A percentile compares a stretch with the other conserved stretches of the same genome.
Evolutionary conservation across 2,113 vertebrate species (phyloP).

Genomic region (Stegastes partitus): DNA sequence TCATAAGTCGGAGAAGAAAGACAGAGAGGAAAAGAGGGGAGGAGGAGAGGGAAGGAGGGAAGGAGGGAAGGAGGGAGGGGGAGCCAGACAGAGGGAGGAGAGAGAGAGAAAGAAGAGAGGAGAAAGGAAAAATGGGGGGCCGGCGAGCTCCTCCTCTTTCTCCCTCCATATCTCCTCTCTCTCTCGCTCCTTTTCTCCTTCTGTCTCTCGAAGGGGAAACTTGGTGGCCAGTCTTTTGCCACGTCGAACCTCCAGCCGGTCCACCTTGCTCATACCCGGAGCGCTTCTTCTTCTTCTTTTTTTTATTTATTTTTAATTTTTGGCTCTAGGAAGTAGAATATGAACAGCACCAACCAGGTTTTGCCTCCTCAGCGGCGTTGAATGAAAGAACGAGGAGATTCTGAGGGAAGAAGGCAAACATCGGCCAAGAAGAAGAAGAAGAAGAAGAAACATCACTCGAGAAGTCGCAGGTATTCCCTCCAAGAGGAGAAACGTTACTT

Average conservation of each 20-base stretch:
- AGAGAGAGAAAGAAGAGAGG: constrained; percentile 58
- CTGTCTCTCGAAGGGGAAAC: constrained; percentile 79
- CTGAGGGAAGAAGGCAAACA: constrained; percentile 4
- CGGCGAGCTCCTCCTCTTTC: constrained; percentile 85
- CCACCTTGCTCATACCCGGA: constrained; percentile 36
- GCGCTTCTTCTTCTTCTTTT: background rate
- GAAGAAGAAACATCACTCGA: constrained; percentile 6
- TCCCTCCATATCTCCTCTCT: constrained; percentile 81
- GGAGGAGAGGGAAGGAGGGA: background rate
- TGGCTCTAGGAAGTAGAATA: background rate
- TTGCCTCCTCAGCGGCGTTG: background rate
- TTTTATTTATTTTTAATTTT: background rate
- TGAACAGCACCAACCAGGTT: background rate
- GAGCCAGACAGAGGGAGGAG: background rate
- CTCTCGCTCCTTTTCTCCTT: constrained; percentile 79
- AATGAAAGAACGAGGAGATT: constrained; percentile 12
- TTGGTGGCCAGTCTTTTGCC: constrained; percentile 91
- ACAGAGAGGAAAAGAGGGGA: constrained; percentile 39
- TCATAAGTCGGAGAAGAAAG: constrained; percentile 68
- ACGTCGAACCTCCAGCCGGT: constrained; percentile 87
- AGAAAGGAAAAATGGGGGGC: constrained; percentile 70
- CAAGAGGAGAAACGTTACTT: constrained; percentile 1
- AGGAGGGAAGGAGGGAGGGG: constrained; percentile 35
- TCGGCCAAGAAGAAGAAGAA: background rate
- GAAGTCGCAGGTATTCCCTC: constrained; percentile 52